Conservation (phyloP, 2,888 invertebrate genomes). For the Drosophila tripunctata region DNA sequence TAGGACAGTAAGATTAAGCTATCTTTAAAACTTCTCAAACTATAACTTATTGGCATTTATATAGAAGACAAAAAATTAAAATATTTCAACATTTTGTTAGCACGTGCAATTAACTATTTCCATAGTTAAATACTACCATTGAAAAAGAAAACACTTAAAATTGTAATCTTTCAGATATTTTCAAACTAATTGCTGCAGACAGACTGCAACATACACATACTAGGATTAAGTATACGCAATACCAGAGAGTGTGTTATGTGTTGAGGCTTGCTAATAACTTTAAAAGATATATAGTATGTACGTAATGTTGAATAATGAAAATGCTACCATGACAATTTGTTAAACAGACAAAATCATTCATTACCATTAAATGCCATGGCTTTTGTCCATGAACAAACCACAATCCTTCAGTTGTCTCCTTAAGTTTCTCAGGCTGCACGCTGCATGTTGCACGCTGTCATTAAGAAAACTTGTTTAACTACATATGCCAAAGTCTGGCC, state of each 20-base stretch:
- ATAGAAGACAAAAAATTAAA: too few species aligned
- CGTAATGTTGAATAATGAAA: background rate
- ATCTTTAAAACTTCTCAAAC: too few species aligned
- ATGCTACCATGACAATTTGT: background rate
- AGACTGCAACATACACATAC: background rate
- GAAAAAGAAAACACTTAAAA: background rate
- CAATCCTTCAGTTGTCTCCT: conserved; percentile 31
- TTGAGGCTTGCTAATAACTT: background rate
- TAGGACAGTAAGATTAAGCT: too few species aligned
- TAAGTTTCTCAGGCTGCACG: background rate
- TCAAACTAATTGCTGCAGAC: background rate
- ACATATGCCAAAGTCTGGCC: conserved; percentile 11
- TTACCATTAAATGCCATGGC: conserved; percentile 16
- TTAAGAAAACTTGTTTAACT: conserved; percentile 46
- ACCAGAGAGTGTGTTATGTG: too few species aligned
- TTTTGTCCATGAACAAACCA: conserved; percentile 8
- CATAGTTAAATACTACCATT: too few species aligned
- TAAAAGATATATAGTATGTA: background rate
- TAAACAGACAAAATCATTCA: conserved; percentile 1
- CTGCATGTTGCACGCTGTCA: conserved; percentile 5
- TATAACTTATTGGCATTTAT: too few species aligned
- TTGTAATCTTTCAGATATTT: background rate
- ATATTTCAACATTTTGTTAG: too few species aligned
- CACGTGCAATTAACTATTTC: too few species aligned
- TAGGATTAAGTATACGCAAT: background rate